Evolutionary conservation across 2,797 vertebrate species (phyloP), one percentile per base, ranked within the genome.

Genomic region (Lacerta bilineata): DNA sequence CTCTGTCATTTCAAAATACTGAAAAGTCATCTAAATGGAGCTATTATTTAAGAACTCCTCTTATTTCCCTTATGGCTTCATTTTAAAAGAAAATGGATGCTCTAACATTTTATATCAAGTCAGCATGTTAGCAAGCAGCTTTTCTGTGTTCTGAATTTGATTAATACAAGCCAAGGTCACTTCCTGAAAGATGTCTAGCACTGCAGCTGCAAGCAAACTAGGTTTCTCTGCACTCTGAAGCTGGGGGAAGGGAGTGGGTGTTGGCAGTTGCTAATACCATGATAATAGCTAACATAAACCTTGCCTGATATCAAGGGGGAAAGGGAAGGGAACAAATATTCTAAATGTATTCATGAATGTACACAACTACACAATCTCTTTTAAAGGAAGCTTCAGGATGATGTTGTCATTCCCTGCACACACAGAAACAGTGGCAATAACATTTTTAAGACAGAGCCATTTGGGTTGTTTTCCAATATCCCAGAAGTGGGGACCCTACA

Each of bases 121-220:
- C 96, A 97, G 96, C 96, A 96, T 94, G 95, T 96, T 97, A 95
- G 94, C 95, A 95, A 96, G 94, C 93, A 96, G 95, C 95, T 97
- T 96, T 96, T 96, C 93, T 95, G 88, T 96, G 95, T 95, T 96
- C 95, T 97, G 96, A 96, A 96, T 97, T 97, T 97, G 96, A 97
- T 96, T 96, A 96, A 96, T 96, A 94, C 94, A 94, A 97, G 95
- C 92, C 96, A 97, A 97, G 97, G 97, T 97, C 97, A 97, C 95
- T 97, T 97, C 96, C 96, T 96, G 96, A 96, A 96, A 94, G 94
- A 96, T 97, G 96, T 95, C 96, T 96, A 96, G 95, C 87, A 91
- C 72, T 95, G 95, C 96, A 96, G 96, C 96, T 97, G 96, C 93
- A 95, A 94, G 95, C 95, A 96, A 95, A 94, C 91, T 36, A 93